Evolutionary conservation across 2,113 vertebrate species (phyloP).

Genomic region (Reinhardtius hippoglossoides): DNA sequence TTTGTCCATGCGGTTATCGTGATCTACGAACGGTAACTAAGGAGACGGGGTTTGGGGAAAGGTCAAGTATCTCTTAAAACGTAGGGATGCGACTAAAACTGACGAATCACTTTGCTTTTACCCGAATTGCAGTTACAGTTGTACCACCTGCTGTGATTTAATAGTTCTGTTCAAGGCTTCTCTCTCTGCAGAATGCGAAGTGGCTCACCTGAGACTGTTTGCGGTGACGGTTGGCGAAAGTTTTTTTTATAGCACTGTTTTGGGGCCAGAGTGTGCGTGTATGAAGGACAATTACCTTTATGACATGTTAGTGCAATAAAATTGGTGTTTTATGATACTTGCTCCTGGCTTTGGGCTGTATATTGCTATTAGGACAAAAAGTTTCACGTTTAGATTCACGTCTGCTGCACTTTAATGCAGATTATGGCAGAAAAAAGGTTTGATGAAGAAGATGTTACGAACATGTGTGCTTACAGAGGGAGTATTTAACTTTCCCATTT

Average conservation of each 20-base stretch:
- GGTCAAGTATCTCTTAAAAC: neutral
- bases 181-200: conserved; percentile 31
- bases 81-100: neutral
- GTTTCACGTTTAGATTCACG: conserved; percentile 39
- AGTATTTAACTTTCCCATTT: too few species aligned
- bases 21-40: neutral
- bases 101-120: neutral
- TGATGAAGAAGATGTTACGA: conserved; percentile 44
- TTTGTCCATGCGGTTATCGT: too few species aligned
- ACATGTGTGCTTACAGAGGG: neutral
- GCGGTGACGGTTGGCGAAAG: conserved; percentile 23
- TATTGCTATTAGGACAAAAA: conserved; percentile 45
- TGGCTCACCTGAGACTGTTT: conserved; percentile 47
- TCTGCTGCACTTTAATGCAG: conserved; percentile 29
- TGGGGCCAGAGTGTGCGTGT: conserved; percentile 14
- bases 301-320: conserved; percentile 70
- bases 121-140: conserved; percentile 4
- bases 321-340: conserved; percentile 52
- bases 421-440: conserved; percentile 23
- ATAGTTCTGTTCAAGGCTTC: conserved; percentile 52
- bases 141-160: conserved; percentile 34
- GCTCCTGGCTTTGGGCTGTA: conserved; percentile 43
- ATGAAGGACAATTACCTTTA: conserved; percentile 62
- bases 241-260: conserved; percentile 32
- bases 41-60: neutral